Percentiles rank a stretch among this genome's conserved stretches.
These are phyloP conservation scores for Eupleurogrammus muticus DNA, from an alignment of 2,797 vertebrate species.

Conservation along the genomic window DNA sequence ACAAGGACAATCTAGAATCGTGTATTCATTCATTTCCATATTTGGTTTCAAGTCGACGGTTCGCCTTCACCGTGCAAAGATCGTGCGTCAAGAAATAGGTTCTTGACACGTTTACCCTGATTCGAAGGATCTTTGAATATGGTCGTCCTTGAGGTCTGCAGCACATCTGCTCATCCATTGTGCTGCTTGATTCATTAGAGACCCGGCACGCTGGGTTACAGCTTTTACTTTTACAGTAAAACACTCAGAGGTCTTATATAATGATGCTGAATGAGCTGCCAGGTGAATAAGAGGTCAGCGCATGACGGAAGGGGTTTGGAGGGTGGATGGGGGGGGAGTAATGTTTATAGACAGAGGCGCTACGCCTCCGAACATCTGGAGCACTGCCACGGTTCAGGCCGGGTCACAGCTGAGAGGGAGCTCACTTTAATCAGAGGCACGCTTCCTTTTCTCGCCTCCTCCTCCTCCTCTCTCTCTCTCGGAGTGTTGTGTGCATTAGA, in stretches of 20 bases:
- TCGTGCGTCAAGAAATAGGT: background rate
- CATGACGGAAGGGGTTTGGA: too few species aligned
- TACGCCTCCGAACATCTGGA: slow-evolving; percentile 66
- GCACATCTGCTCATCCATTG: slow-evolving; percentile 15
- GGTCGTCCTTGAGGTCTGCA: slow-evolving; percentile 9
- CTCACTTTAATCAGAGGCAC: slow-evolving; percentile 57
- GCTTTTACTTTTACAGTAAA: slow-evolving; percentile 67
- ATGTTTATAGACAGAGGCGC: slow-evolving; percentile 67
- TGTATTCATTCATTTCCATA: slow-evolving; percentile 50
- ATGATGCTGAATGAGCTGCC: slow-evolving; percentile 75
- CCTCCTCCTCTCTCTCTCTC: slow-evolving; percentile 6
- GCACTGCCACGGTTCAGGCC: slow-evolving; percentile 54
- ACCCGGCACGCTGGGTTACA: slow-evolving; percentile 36
- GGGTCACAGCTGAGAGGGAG: slow-evolving; percentile 60
- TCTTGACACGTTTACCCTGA: background rate
- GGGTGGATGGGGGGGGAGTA: too few species aligned
- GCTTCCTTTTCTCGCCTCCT: slow-evolving; percentile 53
- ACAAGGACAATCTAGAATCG: slow-evolving; percentile 51
- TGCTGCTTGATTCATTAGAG: slow-evolving; percentile 25
- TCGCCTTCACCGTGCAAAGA: background rate
- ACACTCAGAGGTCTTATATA: slow-evolving; percentile 75
- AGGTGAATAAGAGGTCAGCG: slow-evolving; percentile 68
- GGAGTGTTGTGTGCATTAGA: slow-evolving; percentile 26
- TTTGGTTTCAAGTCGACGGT: slow-evolving; percentile 7
- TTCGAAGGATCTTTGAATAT: slow-evolving; percentile 5